A percentile compares a stretch with the other conserved stretches of the same genome.
Conservation (phyloP, 2,888 invertebrate species). For the Chloroclystis v-ata region DNA sequence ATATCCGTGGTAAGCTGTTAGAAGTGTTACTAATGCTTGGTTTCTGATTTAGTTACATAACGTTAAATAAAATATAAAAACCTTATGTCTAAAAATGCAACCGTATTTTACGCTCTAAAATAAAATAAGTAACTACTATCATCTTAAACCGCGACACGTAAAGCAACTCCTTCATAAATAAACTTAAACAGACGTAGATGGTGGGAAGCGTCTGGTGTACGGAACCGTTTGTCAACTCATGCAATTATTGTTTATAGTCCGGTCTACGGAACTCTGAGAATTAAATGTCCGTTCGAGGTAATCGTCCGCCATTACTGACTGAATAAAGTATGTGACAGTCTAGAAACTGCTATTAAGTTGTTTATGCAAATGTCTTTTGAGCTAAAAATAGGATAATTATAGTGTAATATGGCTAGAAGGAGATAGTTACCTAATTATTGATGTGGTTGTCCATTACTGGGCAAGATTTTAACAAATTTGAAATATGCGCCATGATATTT, state of each 20-base stretch:
- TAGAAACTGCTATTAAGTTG: background rate
- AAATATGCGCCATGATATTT: no score
- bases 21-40: no score
- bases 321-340: conserved; percentile 9
- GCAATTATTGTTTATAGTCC: conserved; percentile 42
- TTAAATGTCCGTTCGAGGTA: conserved; percentile 40
- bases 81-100: background rate
- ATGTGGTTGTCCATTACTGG: no score
- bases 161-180: conserved; percentile 21
- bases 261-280: conserved; percentile 38
- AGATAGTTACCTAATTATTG: no score
- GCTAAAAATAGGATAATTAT: background rate
- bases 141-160: conserved; percentile 1
- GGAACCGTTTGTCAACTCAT: conserved; percentile 50
- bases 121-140: background rate
- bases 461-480: no score
- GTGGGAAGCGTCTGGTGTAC: conserved; percentile 44
- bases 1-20: no score
- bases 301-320: conserved; percentile 30
- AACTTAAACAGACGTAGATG: conserved; percentile 31
- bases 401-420: no score
- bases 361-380: background rate
- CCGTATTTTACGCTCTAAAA: background rate
- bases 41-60: no score
- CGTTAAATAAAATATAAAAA: no score